A percentile compares a stretch with the other conserved stretches of the same genome.
Conservation (phyloP, 2,113 vertebrate species). For the Holacanthus passer region DNA sequence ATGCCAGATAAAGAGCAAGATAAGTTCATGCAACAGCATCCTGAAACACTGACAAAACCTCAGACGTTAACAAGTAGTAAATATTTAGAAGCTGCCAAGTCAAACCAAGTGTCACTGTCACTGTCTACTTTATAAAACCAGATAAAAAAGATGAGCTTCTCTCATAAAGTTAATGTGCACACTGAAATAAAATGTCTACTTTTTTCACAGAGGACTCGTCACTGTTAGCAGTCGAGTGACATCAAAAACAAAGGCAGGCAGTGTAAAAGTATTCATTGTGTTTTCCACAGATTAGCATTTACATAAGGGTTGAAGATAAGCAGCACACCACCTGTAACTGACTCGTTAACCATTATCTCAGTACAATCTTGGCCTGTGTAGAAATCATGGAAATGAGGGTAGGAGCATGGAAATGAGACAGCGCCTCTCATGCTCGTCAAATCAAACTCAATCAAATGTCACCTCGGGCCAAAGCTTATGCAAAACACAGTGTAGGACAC, state of each 20-base stretch:
- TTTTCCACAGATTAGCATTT: conserved; percentile 47
- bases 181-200: conserved; percentile 39
- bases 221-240: conserved; percentile 32
- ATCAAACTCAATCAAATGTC: conserved; percentile 42
- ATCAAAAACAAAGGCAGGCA: conserved; percentile 36
- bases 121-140: not conserved
- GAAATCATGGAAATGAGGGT: conserved; percentile 52
- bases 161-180: not conserved
- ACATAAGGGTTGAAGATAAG: conserved; percentile 43
- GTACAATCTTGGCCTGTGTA: conserved; percentile 27
- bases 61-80: not conserved
- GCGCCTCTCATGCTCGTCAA: conserved; percentile 48
- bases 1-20: not conserved
- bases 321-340: conserved; percentile 42
- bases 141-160: conserved; percentile 19
- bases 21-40: not conserved
- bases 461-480: conserved; percentile 17
- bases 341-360: conserved; percentile 51
- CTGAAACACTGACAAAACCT: not conserved
- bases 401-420: conserved; percentile 38
- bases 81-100: not conserved
- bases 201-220: conserved; percentile 8
- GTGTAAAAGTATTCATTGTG: conserved; percentile 25
- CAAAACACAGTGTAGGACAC: conserved; percentile 2
- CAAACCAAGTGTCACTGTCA: not conserved